These are phyloP conservation scores for Gyrodactylus salaris DNA, from an alignment of 1,140 invertebrate genomes.

Conservation along the genomic window DNA sequence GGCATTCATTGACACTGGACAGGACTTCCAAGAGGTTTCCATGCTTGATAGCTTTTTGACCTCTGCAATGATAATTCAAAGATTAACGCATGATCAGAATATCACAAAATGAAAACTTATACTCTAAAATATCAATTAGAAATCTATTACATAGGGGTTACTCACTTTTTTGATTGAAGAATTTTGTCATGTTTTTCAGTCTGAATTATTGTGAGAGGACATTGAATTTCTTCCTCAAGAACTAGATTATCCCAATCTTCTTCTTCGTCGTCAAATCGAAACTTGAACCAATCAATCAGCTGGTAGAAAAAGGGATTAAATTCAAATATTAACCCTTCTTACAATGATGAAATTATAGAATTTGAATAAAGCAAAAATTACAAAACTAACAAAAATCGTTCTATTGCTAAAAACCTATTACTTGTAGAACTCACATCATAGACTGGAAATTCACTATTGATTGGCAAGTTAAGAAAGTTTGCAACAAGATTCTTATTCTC, in stretches of 20 bases:
- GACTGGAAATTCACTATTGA: not conserved
- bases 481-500: not conserved
- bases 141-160: too few species aligned
- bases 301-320: not conserved
- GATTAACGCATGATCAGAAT: too few species aligned
- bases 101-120: too few species aligned
- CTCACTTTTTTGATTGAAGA: not conserved
- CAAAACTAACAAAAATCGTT: not conserved
- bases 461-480: not conserved
- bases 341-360: too few species aligned
- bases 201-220: not conserved
- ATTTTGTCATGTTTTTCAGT: not conserved
- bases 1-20: not conserved
- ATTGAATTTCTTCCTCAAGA: not conserved
- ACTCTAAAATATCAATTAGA: too few species aligned
- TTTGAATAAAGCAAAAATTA: not conserved
- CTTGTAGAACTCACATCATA: not conserved
- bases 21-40: not conserved
- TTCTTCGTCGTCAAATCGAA: not conserved
- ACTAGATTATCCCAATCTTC: not conserved
- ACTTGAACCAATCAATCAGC: not conserved
- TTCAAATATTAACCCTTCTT: too few species aligned
- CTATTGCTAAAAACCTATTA: not conserved
- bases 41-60: not conserved
- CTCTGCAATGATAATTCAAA: not conserved